Base-by-base conservation (phyloP, 1,140 invertebrate species). In the Homarus americanus region DNA sequence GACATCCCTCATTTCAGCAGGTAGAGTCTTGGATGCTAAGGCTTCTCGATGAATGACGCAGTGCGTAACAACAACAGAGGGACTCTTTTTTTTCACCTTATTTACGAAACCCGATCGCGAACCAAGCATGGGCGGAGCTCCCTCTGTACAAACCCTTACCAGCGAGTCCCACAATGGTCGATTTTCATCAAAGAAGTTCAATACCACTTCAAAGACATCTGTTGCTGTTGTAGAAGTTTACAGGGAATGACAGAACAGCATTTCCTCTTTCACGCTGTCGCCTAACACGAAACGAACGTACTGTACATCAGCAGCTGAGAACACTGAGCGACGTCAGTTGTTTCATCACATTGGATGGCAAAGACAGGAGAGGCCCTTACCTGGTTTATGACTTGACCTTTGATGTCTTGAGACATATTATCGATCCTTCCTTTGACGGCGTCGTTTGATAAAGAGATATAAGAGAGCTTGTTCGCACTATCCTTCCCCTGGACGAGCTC, bases 21-120 rank as follows among this genome's bases (percentile, higher is more conserved):
- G 75, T 36, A 87, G 75, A 17, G 85, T 80, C 32, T 32, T 79
- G 32, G 53, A 63, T 24, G 85, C 85, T 36, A 87, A 49, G 4
- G 85, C 75, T 73, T 79, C 24, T 32, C 75, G 76, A 40, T 79
- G 75, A 44, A 79, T 87, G 73, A 76, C 7, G 83, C 41, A 76
- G 12, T 75, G 72, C 12, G 40, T 86, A 20, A 36, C 32, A 36
- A 49, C 53, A 36, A 76, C 69, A 32, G 3, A 34, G 0, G 44
- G 83, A 36, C 4, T 40, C n/a, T 20, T 15, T 28, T 75, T n/a
- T 53, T 86, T 58, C 5, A 58, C 69, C 38, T 20, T 44, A 49
- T 38, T 36, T 17, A 44, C 85, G 38, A 79, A 87, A 15, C 76
- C 32, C 38, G 53, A 87, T 17, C 44, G 76, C 15, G 53, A 87